Conservation (phyloP, 1,140 invertebrate genomes). For the Monochamus saltuarius region DNA sequence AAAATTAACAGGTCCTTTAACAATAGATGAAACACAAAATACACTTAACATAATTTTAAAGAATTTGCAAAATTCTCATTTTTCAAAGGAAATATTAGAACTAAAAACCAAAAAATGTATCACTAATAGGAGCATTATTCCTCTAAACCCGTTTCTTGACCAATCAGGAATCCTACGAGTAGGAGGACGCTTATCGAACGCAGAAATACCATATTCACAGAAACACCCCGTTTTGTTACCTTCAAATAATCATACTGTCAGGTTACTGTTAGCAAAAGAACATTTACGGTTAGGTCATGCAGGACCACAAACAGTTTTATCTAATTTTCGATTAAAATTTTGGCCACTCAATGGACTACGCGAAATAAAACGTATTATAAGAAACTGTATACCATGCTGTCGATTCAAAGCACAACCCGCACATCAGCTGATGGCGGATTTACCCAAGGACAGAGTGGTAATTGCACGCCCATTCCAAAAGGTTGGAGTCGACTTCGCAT, state of each 20-base stretch:
- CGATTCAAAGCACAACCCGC: conserved; percentile 1
- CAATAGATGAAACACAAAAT: background rate
- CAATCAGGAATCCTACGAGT: background rate
- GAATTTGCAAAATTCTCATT: background rate
- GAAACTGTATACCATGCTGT: background rate
- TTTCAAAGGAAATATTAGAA: conserved; percentile 3
- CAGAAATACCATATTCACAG: conserved; percentile 4
- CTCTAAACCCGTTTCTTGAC: conserved; percentile 2
- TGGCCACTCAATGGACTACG: background rate
- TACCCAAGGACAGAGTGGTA: conserved; percentile 1
- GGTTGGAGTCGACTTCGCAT: conserved; percentile 9
- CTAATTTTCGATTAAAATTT: conserved; percentile 9
- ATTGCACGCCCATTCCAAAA: background rate
- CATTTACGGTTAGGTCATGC: conserved; percentile 5
- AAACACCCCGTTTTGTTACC: conserved; percentile 5
- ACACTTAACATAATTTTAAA: background rate
- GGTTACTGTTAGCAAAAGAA: conserved; percentile 1
- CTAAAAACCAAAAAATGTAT: background rate
- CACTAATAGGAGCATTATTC: background rate
- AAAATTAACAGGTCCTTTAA: background rate
- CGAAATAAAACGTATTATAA: conserved; percentile 2
- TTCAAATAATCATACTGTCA: background rate
- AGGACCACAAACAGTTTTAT: background rate
- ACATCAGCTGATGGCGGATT: background rate
- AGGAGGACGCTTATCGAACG: conserved; percentile 5